Percentiles rank a stretch among this genome's conserved stretches.
These are phyloP conservation scores for Rhadina sibilatrix DNA, from an alignment of 2,113 vertebrate species.

Conservation along the genomic window DNA sequence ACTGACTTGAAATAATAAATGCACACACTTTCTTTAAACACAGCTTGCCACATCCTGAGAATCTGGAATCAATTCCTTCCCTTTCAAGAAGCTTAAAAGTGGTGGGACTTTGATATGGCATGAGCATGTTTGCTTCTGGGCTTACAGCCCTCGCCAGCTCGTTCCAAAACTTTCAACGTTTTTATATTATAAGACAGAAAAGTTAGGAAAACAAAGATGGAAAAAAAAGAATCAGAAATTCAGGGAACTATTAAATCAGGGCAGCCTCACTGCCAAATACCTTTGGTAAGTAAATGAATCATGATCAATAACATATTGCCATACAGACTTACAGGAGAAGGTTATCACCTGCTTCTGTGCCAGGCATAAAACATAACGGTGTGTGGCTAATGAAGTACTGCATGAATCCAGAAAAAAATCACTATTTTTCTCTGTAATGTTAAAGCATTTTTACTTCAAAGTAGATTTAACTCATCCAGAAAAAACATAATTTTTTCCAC, in stretches of 20 bases:
- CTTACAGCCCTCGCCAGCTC: conserved; percentile 50
- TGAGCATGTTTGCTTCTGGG: conserved; percentile 67
- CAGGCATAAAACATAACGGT: conserved; percentile 24
- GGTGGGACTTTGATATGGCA: conserved; percentile 60
- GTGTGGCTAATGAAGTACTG: conserved; percentile 16
- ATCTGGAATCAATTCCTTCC: conserved; percentile 67
- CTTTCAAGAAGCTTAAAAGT: conserved; percentile 69
- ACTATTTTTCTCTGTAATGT: neutral
- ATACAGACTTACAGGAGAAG: neutral
- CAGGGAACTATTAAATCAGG: conserved; percentile 61
- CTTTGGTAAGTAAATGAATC: conserved; percentile 44
- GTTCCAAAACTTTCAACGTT: conserved; percentile 33
- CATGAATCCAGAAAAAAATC: neutral
- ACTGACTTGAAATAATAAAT: conserved; percentile 73
- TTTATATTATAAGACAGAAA: conserved; percentile 59
- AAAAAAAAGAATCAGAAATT: conserved; percentile 37
- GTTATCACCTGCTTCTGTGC: conserved; percentile 49
- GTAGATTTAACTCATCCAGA: neutral
- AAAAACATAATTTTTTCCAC: neutral
- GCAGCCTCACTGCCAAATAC: conserved; percentile 28
- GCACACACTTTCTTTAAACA: conserved; percentile 66
- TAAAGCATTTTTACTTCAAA: conserved; percentile 27
- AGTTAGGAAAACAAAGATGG: conserved; percentile 54
- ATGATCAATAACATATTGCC: conserved; percentile 55
- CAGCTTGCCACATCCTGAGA: conserved; percentile 71